These are phyloP conservation scores for Furnarius figulus DNA, from an alignment of 2,113 vertebrate genomes.

Conservation along the genomic window DNA sequence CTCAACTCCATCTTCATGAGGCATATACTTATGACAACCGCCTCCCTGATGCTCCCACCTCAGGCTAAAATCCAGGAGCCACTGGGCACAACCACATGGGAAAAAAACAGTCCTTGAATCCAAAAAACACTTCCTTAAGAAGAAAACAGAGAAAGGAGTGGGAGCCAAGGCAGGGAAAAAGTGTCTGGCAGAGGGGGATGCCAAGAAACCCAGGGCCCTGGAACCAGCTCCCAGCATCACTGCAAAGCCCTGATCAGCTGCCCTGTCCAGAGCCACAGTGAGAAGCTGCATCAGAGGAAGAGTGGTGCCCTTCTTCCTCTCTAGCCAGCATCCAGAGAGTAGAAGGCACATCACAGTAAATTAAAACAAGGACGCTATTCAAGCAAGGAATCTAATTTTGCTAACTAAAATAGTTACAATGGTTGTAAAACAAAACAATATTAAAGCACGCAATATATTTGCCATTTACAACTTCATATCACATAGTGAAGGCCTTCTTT, in stretches of 20 bases:
- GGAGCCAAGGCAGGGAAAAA: not conserved
- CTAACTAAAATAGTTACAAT: slow-evolving; percentile 11
- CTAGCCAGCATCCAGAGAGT: fast-evolving
- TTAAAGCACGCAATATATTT: not conserved
- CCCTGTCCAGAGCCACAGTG: fast-evolving
- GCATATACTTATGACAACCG: not conserved
- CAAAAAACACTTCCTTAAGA: not conserved
- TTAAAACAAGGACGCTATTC: slow-evolving; percentile 21
- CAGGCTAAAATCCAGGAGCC: not conserved
- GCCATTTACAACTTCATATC: not conserved
- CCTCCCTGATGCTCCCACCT: not conserved
- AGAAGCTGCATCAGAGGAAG: not conserved
- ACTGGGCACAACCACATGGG: not conserved
- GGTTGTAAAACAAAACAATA: not conserved
- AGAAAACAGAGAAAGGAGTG: not conserved
- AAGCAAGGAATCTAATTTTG: slow-evolving; percentile 3
- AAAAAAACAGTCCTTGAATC: not conserved
- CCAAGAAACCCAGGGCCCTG: not conserved
- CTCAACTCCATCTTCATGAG: not conserved
- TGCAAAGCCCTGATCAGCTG: not conserved
- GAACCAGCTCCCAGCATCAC: not conserved
- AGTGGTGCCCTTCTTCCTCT: not conserved
- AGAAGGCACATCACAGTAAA: not conserved
- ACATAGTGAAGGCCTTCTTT: fast-evolving
- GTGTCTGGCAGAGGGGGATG: too few relatives aligned